phyloP scores from a whole-genome alignment of 2,797 vertebrate genomes.

The Streptopelia turtur region DNA sequence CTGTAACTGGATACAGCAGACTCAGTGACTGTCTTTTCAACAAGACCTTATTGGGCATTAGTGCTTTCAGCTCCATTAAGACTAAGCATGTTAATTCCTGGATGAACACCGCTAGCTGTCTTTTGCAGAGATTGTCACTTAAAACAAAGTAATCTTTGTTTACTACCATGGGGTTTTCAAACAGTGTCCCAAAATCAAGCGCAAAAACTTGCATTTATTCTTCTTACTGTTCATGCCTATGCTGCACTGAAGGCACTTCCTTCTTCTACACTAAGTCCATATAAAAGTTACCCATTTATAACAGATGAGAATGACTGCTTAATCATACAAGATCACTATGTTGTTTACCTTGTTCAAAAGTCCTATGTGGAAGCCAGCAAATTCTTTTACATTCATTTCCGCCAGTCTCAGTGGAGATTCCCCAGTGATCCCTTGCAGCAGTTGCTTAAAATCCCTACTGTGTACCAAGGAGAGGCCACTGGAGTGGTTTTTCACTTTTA shows the following conservation, averaged over 20 bases:
- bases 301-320: neutral
- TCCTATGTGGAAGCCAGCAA: conserved; percentile 93
- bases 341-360: conserved; percentile 92
- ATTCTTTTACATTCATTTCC: conserved; percentile 94
- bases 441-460: conserved; percentile 90
- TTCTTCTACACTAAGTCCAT: neutral
- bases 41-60: neutral
- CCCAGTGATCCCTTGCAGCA: conserved; percentile 91
- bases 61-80: neutral
- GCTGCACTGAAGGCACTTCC: neutral
- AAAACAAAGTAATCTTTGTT: neutral
- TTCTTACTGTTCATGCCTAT: neutral
- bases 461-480: conserved; percentile 87
- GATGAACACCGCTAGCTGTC: neutral
- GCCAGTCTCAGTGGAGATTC: conserved; percentile 86
- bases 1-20: neutral
- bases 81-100: neutral
- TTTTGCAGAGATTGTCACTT: neutral
- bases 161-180: neutral
- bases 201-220: neutral
- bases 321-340: neutral
- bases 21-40: neutral
- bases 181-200: neutral
- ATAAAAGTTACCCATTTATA: neutral
- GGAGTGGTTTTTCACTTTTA: conserved; percentile 96